Percentiles rank a stretch among this genome's conserved stretches.
Conservation (phyloP, 1,140 invertebrate genomes). For the Aradophagus sp. region DNA sequence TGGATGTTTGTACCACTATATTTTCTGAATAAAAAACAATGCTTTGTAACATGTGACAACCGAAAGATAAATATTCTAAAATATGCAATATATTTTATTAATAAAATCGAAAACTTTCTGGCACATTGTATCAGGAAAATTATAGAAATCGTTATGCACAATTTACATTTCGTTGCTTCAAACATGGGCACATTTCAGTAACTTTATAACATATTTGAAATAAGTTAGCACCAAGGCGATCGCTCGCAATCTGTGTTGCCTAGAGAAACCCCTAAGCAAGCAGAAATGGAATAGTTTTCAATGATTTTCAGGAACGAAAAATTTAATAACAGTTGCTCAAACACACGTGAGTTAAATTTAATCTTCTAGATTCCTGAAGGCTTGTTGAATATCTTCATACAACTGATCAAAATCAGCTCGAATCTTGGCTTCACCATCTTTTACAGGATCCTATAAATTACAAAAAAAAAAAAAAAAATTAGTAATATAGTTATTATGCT, state of each 20-base stretch:
- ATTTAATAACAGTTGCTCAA: slow-evolving; percentile 52
- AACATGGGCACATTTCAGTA: neutral
- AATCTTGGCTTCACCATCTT: slow-evolving; percentile 98
- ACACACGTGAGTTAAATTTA: slow-evolving; percentile 76
- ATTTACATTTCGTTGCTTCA: slow-evolving; percentile 34
- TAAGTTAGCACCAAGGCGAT: slow-evolving; percentile 51
- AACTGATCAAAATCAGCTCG: slow-evolving; percentile 97
- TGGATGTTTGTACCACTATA: slow-evolving; percentile 24
- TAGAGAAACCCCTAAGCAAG: slow-evolving; percentile 69
- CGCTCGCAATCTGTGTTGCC: slow-evolving; percentile 29
- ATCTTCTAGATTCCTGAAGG: slow-evolving; percentile 99
- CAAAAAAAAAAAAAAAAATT: neutral
- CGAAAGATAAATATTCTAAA: no score
- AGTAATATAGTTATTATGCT: no score
- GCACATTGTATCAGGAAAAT: no score
- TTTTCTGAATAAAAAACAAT: slow-evolving; percentile 13
- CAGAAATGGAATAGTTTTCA: slow-evolving; percentile 55
- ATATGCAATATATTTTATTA: no score
- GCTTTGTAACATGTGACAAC: neutral
- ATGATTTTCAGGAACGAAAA: slow-evolving; percentile 47
- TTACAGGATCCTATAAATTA: slow-evolving; percentile 90
- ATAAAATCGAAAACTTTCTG: no score
- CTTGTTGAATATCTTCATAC: slow-evolving; percentile 95
- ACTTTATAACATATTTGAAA: slow-evolving; percentile 7
- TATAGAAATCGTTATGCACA: no score